Percentiles rank a stretch among this genome's conserved stretches.
Conservation (phyloP, 2,888 invertebrate genomes). For the Tridacna gigas region DNA sequence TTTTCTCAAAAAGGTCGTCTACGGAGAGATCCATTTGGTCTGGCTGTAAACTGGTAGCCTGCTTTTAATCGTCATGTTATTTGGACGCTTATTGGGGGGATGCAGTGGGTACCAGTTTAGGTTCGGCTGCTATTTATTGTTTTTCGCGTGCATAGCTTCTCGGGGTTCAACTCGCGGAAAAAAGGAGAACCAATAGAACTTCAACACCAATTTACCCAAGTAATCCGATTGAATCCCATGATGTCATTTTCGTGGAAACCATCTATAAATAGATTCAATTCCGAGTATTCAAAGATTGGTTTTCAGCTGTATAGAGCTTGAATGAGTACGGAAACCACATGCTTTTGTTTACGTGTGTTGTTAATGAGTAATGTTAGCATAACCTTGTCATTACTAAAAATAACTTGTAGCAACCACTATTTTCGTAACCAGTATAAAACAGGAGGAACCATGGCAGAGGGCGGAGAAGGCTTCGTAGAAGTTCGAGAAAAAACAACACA, state of each 20-base stretch:
- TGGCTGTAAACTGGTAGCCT: not conserved
- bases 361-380: conserved; percentile 2
- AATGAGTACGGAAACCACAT: not conserved
- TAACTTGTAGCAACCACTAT: conserved; percentile 7
- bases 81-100: too few species aligned
- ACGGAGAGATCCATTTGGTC: conserved; percentile 50
- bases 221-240: conserved; percentile 8
- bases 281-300: conserved; percentile 1
- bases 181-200: too few species aligned
- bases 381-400: conserved; percentile 13
- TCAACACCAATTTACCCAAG: not conserved
- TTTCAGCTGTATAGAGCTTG: not conserved
- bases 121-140: too few species aligned
- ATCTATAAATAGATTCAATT: conserved; percentile 41
- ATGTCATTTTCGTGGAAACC: conserved; percentile 53
- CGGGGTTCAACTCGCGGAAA: too few species aligned
- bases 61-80: too few species aligned
- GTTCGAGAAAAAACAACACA: conserved; percentile 17
- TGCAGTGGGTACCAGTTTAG: too few species aligned
- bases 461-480: conserved; percentile 36
- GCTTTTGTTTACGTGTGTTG: not conserved
- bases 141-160: too few species aligned
- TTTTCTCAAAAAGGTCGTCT: conserved; percentile 75
- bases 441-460: conserved; percentile 59
- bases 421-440: conserved; percentile 21